phyloP scores from a whole-genome alignment of 2,113 vertebrate genomes.

The Typhlomys cinereus region DNA sequence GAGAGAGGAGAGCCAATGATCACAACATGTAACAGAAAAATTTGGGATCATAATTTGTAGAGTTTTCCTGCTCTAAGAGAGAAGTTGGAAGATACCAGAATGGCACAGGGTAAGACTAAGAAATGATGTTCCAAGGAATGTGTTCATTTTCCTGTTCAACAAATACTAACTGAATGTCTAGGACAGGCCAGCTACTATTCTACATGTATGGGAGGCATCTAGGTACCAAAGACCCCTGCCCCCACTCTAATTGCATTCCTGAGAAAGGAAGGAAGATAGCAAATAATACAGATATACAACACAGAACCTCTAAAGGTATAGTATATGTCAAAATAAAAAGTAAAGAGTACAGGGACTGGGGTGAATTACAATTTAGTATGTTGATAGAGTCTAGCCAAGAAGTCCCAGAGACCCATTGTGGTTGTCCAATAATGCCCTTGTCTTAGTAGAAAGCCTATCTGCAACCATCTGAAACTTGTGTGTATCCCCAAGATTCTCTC shows the following conservation, averaged over 20 bases:
- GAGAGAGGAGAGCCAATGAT: neutral
- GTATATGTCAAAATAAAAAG: neutral
- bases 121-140: neutral
- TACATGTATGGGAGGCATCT: neutral
- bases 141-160: neutral
- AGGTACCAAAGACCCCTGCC: neutral
- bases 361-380: neutral
- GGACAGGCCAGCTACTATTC: neutral
- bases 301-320: neutral
- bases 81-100: neutral
- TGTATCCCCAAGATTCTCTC: neutral
- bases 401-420: rapidly evolving
- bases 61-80: neutral
- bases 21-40: neutral
- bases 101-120: neutral
- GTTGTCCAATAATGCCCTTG: neutral
- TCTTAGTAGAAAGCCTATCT: neutral
- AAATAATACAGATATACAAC: neutral
- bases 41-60: neutral
- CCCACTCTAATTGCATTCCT: neutral
- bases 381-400: neutral
- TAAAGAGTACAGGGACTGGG: neutral
- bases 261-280: neutral
- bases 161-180: neutral
- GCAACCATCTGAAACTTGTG: neutral